These are phyloP conservation scores for Ambastaia sidthimunki DNA, from an alignment of 2,797 vertebrate species.

Conservation along the genomic window DNA sequence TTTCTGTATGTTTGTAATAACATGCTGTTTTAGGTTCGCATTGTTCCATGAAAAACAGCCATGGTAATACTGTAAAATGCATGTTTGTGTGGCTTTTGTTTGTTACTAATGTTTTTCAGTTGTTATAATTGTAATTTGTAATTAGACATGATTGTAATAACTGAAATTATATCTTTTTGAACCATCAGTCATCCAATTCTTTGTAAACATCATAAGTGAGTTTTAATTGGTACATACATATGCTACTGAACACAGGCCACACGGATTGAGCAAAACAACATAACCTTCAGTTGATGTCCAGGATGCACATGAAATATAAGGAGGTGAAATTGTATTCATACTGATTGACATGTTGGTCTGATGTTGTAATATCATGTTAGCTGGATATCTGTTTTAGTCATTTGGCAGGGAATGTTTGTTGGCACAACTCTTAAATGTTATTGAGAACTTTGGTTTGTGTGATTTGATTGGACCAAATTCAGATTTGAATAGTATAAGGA, in stretches of 20 bases:
- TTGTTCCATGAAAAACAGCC: background rate
- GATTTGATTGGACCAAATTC: slow-evolving; percentile 23
- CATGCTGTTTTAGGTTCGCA: background rate
- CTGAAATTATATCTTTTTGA: background rate
- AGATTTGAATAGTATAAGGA: slow-evolving; percentile 13
- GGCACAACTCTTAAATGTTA: slow-evolving; percentile 7
- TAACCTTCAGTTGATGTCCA: background rate
- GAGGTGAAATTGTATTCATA: background rate
- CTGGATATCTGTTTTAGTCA: slow-evolving; percentile 34
- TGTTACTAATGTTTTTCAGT: background rate
- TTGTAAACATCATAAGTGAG: background rate
- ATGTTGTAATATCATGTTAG: slow-evolving; percentile 1
- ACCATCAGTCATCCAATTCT: background rate
- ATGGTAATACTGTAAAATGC: background rate
- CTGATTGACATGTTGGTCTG: slow-evolving; percentile 15
- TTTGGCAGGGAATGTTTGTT: slow-evolving; percentile 28
- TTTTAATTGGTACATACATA: background rate
- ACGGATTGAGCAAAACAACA: background rate
- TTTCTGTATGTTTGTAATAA: too few species aligned
- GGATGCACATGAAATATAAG: background rate
- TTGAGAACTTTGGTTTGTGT: background rate
- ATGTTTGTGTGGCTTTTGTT: background rate
- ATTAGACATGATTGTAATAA: too few species aligned
- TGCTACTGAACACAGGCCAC: background rate
- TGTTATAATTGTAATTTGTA: too few species aligned